Evolutionary conservation across 2,113 vertebrate genomes (phyloP).

Genomic region (Oryzias javanicus): DNA sequence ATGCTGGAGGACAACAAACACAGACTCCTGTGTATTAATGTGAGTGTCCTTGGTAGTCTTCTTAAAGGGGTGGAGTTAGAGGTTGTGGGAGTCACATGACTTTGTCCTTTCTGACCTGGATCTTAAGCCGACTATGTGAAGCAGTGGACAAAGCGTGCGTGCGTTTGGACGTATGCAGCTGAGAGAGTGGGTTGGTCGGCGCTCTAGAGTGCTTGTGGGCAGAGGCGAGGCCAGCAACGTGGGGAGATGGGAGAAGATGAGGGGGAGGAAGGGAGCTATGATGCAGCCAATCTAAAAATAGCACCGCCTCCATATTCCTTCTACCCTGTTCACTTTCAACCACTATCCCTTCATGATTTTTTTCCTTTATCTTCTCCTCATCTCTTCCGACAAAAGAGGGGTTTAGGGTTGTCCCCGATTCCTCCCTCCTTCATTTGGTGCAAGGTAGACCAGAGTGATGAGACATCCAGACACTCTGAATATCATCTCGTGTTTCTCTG

Average conservation of each 20-base stretch:
- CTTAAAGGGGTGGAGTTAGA: neutral
- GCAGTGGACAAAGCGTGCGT: slow-evolving; percentile 1
- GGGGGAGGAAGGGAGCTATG: slow-evolving; percentile 26
- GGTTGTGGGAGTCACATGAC: neutral
- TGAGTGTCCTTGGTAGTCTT: neutral
- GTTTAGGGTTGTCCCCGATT: slow-evolving; percentile 1
- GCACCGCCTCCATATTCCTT: slow-evolving; percentile 40
- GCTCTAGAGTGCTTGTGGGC: slow-evolving; percentile 45
- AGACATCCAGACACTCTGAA: slow-evolving; percentile 16
- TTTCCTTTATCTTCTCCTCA: slow-evolving; percentile 16
- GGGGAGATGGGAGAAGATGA: slow-evolving; percentile 34
- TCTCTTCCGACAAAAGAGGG: slow-evolving; percentile 1
- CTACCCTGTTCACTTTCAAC: slow-evolving; percentile 26
- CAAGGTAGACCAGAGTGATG: neutral
- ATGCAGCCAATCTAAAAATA: slow-evolving; percentile 63
- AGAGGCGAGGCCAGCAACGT: slow-evolving; percentile 42
- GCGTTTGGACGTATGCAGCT: neutral
- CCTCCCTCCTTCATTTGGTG: neutral
- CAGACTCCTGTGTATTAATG: neutral
- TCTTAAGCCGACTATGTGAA: slow-evolving; percentile 18
- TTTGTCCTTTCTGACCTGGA: slow-evolving; percentile 39
- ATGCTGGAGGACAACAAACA: too few species aligned
- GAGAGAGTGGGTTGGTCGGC: slow-evolving; percentile 25
- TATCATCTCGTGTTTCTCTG: slow-evolving; percentile 10
- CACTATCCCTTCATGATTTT: slow-evolving; percentile 11